phyloP scores from a whole-genome alignment of 2,113 vertebrate genomes.

The Reinhardtius hippoglossoides region DNA sequence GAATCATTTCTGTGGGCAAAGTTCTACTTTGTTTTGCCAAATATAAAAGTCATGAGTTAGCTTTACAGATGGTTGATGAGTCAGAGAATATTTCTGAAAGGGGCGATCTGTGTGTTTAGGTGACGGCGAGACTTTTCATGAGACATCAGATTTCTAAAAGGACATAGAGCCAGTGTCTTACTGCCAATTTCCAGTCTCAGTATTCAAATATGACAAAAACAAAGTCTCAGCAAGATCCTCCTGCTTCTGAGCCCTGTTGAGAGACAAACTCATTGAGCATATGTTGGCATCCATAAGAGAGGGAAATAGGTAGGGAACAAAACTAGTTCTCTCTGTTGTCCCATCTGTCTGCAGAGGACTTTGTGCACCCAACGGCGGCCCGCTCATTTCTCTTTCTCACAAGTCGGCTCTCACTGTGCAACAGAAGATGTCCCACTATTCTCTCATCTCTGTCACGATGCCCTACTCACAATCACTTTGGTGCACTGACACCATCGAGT shows the following conservation, averaged over 20 bases:
- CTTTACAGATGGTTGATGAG: constrained; percentile 18
- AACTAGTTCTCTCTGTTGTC: constrained; percentile 67
- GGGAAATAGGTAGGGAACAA: constrained; percentile 69
- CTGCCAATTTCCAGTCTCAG: constrained; percentile 30
- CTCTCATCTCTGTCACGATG: constrained; percentile 55
- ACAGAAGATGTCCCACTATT: constrained; percentile 61
- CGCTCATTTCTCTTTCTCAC: constrained; percentile 59
- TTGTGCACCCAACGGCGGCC: constrained; percentile 60
- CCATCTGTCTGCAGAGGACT: constrained; percentile 79
- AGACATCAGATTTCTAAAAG: not conserved
- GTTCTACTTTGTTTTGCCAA: constrained; percentile 31
- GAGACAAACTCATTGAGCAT: constrained; percentile 68
- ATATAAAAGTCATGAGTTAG: constrained; percentile 25
- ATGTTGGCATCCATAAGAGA: constrained; percentile 69
- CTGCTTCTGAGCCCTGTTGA: constrained; percentile 52
- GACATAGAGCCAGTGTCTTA: constrained; percentile 9
- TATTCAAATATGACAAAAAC: constrained; percentile 38
- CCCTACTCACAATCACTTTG: constrained; percentile 25
- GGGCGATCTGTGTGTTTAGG: not conserved
- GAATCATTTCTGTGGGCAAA: constrained; percentile 23
- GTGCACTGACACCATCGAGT: constrained; percentile 40
- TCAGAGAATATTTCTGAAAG: constrained; percentile 1
- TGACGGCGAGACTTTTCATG: not conserved
- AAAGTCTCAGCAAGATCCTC: constrained; percentile 45
- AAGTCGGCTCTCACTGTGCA: constrained; percentile 67